Evolutionary conservation across 2,113 vertebrate species (phyloP).

Genomic region (Xenopus laevis): DNA sequence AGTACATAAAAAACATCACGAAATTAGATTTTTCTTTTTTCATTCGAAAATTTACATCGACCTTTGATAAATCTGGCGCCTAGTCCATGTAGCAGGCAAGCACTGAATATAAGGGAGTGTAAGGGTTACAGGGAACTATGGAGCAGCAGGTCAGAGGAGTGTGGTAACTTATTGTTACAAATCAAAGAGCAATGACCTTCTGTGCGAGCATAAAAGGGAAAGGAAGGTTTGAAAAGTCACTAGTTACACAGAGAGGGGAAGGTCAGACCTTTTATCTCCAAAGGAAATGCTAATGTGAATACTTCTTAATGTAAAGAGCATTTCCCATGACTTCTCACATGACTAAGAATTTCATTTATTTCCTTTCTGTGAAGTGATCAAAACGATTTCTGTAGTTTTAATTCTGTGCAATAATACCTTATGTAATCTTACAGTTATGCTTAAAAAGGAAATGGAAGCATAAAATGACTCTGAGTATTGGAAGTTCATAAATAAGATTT

Average conservation of each 20-base stretch:
- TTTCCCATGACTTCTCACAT: slow-evolving; percentile 50
- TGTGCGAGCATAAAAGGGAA: slow-evolving; percentile 59
- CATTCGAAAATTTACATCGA: too few species aligned
- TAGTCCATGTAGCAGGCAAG: too few species aligned
- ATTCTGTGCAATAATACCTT: background rate
- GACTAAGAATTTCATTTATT: slow-evolving; percentile 28
- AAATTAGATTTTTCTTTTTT: too few species aligned
- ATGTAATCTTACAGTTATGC: too few species aligned
- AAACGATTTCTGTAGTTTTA: slow-evolving; percentile 5
- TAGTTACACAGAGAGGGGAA: slow-evolving; percentile 70
- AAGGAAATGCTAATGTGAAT: slow-evolving; percentile 72
- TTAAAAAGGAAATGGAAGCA: too few species aligned
- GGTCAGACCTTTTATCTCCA: slow-evolving; percentile 74
- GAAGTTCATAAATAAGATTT: too few species aligned
- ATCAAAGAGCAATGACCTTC: slow-evolving; percentile 60
- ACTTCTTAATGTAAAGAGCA: slow-evolving; percentile 53
- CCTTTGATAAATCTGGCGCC: too few species aligned
- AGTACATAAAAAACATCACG: too few species aligned
- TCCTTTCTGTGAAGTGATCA: background rate
- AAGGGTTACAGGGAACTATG: too few species aligned
- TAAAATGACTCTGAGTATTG: too few species aligned
- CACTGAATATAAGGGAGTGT: too few species aligned
- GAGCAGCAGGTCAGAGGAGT: slow-evolving; percentile 28
- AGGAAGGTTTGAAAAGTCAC: slow-evolving; percentile 68
- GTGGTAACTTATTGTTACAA: slow-evolving; percentile 60